phyloP scores from a whole-genome alignment of 2,797 vertebrate genomes.

The Chelidonichthys spinosus region DNA sequence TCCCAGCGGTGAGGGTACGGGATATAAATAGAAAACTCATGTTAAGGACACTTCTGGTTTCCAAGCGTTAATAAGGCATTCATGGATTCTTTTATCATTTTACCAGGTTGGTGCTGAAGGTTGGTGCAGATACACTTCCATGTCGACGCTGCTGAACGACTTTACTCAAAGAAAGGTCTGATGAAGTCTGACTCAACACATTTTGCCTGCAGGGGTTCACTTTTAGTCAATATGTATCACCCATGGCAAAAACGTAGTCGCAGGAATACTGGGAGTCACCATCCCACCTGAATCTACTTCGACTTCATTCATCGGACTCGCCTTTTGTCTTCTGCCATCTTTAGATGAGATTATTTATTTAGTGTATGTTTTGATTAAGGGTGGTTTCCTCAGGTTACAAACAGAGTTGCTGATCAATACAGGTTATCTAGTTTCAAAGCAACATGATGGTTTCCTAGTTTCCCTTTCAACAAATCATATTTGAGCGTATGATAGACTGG shows the following conservation, averaged over 20 bases:
- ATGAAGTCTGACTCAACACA: neutral
- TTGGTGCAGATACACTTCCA: neutral
- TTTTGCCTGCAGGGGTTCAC: neutral
- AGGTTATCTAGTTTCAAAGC: constrained; percentile 1
- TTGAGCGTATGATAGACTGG: neutral
- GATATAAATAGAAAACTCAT: constrained; percentile 26
- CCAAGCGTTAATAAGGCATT: constrained; percentile 12
- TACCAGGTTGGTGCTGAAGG: neutral
- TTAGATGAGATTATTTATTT: too few species aligned
- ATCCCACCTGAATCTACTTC: neutral
- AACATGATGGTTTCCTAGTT: neutral
- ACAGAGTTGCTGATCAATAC: neutral
- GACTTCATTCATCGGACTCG: too few species aligned
- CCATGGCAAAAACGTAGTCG: neutral
- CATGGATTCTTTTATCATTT: neutral
- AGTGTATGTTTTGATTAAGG: neutral
- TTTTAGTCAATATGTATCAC: neutral
- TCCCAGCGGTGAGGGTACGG: constrained; percentile 17
- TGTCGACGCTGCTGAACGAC: neutral
- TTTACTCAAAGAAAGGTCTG: neutral
- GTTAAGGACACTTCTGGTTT: constrained; percentile 8
- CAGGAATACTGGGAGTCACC: neutral
- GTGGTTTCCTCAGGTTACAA: neutral
- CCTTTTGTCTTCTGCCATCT: too few species aligned
- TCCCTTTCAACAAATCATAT: neutral